Evolutionary conservation across 2,113 vertebrate species (phyloP).

Genomic region (Phrynosoma platyrhinos): DNA sequence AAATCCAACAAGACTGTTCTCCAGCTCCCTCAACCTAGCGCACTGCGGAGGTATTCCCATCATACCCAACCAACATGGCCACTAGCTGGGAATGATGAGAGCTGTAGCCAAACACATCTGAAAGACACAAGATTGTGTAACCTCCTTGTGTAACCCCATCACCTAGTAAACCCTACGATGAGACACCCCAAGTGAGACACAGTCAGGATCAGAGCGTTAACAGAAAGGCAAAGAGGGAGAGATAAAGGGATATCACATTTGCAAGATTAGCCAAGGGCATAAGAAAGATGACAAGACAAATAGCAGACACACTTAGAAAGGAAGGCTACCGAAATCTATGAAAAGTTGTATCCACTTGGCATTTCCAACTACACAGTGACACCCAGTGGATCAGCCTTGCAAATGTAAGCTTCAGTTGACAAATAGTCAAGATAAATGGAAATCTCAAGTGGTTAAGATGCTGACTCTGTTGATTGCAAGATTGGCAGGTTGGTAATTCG

Average conservation of each 20-base stretch:
- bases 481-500: no score
- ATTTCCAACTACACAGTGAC: conserved; percentile 67
- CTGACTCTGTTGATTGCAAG: no score
- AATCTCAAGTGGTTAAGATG: not conserved
- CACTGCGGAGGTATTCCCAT: not conserved
- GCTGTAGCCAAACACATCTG: not conserved
- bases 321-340: no score
- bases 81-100: not conserved
- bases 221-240: no score
- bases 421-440: conserved; percentile 1
- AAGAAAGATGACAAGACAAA: no score
- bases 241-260: no score
- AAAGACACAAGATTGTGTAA: not conserved
- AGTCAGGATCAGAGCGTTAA: no score
- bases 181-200: no score
- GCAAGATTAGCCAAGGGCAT: no score
- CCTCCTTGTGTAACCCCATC: no score
- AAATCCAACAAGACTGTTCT: not conserved
- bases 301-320: no score
- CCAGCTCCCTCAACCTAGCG: not conserved
- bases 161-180: no score
- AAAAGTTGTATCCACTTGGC: not conserved
- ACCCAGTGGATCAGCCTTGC: conserved; percentile 44
- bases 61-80: not conserved
- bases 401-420: conserved; percentile 23